These are phyloP conservation scores for Sorex fumeus DNA, from an alignment of 2,113 vertebrate species.

Conservation along the genomic window DNA sequence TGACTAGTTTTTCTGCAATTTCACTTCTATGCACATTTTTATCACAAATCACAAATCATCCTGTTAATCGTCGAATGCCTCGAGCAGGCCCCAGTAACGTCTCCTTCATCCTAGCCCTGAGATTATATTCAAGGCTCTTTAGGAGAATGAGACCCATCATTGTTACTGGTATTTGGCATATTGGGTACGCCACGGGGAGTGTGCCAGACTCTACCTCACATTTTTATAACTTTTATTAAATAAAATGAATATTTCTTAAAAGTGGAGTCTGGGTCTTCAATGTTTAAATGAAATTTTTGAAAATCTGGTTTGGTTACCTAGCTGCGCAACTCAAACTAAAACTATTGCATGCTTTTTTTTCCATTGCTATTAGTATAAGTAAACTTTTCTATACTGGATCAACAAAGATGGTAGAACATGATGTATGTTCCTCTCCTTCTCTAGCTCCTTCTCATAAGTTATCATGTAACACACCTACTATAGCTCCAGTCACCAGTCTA, in stretches of 20 bases:
- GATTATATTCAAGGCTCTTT: too few species aligned
- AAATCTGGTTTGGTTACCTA: neutral
- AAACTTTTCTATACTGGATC: neutral
- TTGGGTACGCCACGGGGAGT: too few species aligned
- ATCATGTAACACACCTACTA: neutral
- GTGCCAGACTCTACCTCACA: neutral
- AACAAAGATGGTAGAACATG: neutral
- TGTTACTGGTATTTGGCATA: too few species aligned
- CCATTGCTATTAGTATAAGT: neutral
- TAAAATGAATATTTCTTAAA: conserved; percentile 7
- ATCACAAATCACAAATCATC: too few species aligned
- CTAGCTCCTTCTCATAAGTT: neutral
- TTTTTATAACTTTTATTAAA: conserved; percentile 28
- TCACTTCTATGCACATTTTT: neutral
- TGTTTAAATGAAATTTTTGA: conserved; percentile 30
- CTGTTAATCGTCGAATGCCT: too few species aligned
- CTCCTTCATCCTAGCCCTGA: too few species aligned
- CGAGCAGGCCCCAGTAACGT: too few species aligned
- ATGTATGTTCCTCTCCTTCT: neutral
- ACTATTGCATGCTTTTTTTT: neutral
- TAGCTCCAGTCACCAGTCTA: neutral
- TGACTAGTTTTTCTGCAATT: neutral
- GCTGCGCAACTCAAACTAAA: neutral
- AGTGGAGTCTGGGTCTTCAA: neutral
- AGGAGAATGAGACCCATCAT: too few species aligned